phyloP scores from a whole-genome alignment of 2,888 invertebrate genomes.

The Drosophila mulleri region DNA sequence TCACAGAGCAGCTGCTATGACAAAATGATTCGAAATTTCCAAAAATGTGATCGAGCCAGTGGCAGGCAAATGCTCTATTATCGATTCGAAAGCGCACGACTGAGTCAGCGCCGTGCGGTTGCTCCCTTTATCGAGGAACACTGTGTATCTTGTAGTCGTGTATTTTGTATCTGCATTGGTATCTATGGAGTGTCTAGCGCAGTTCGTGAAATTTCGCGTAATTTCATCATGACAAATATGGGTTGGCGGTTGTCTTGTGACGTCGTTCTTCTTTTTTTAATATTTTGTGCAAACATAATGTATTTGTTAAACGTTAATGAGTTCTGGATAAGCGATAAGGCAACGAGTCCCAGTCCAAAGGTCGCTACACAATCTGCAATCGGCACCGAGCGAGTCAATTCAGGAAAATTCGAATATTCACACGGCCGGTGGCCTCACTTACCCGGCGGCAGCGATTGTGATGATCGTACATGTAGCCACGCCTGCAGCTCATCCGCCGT shows the following conservation, averaged over 20 bases:
- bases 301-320: slow-evolving; percentile 18
- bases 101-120: slow-evolving; percentile 48
- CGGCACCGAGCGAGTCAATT: neutral
- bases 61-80: slow-evolving; percentile 11
- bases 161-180: slow-evolving; percentile 16
- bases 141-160: slow-evolving; percentile 22
- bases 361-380: slow-evolving; percentile 51
- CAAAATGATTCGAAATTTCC: slow-evolving; percentile 9
- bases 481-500: slow-evolving; percentile 41
- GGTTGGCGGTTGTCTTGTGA: slow-evolving; percentile 17
- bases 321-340: slow-evolving; percentile 26
- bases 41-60: slow-evolving; percentile 37
- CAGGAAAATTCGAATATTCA: neutral
- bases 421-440: slow-evolving; percentile 22
- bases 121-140: slow-evolving; percentile 29
- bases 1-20: slow-evolving; percentile 34
- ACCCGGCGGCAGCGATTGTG: slow-evolving; percentile 72
- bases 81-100: slow-evolving; percentile 28
- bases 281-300: slow-evolving; percentile 1
- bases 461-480: slow-evolving; percentile 65
- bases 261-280: slow-evolving; percentile 22
- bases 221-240: slow-evolving; percentile 35
- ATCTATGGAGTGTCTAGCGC: slow-evolving; percentile 11
- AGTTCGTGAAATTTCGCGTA: slow-evolving; percentile 9
- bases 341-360: slow-evolving; percentile 29